Base-by-base conservation (phyloP, 2,888 invertebrate genomes). In the Coenonympha arcania region DNA sequence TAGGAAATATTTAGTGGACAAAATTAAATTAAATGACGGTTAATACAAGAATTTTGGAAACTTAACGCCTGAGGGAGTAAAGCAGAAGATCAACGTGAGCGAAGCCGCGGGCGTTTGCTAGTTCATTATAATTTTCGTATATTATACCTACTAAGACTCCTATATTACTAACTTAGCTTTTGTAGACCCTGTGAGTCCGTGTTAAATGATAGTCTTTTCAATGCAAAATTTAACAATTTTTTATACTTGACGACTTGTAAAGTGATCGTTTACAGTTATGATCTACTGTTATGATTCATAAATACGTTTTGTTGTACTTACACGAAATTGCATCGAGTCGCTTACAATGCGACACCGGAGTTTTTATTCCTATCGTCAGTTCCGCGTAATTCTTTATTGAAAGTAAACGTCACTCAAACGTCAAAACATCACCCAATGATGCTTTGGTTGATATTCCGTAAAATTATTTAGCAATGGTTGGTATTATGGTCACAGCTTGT, bases 361-460 rank as follows among this genome's bases (percentile, higher is more conserved):
- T 39, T 26, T 45, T 30, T 31, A 30, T 26, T 52, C 57, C 55
- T 55, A 56, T 54, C 68, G 73, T 77, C 71, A 60, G 79, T 73
- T 76, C 72, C 78, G 69, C 71, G 64, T 75, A 73, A 77, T 76
- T 71, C 69, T 69, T 67, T 69, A 80, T 73, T 80, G 81, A 83
- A 83, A 81, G 76, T 67, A 72, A 71, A 73, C 80, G 85, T 86
- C 86, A 82, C 72, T 84, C 85, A 85, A 76, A 72, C 68, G 85
- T 85, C 84, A 79, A 72, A 81, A 79, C 66, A 76, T 71, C 66
- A 64, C 68, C 67, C 65, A 67, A 66, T 62, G 62, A 59, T 64
- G 76, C 72, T 63, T 67, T 72, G 71, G 65, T 61, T 71, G 73
- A 75, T 77, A 77, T 80, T 65, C 73, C 71, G 68, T 68, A 73